Base-by-base conservation (phyloP, 2,113 vertebrate genomes). In the Myotis davidii region DNA sequence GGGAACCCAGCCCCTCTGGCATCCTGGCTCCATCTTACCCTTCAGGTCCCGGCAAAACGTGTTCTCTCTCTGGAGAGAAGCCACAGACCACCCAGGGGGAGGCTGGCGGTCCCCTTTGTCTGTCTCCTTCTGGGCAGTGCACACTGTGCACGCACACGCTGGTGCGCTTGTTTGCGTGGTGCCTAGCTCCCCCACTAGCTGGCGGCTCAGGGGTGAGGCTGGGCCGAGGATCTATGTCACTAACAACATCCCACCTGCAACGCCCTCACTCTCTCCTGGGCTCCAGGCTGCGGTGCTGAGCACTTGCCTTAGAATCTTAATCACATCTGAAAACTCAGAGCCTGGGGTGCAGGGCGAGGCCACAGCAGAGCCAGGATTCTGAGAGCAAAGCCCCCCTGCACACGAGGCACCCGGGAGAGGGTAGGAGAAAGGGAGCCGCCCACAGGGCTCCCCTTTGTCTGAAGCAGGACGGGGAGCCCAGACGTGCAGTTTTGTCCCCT, bases 101-200 rank as follows among this genome's bases (percentile, higher is more conserved):
- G 48, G 67, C 73, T 52, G 78, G 78, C 10, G 11, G 13, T n/a
- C 37, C 10, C 0, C 0, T 6, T 14, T 29, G 14, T 16, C 25
- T 5, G 2, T 27, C 32, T 78, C 83, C 42, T 59, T 34, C 23
- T n/a, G 11, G 50, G 32, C 16, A 29, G 17, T n/a, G 14, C 64
- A n/a, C 9, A 1, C 17, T 1, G 4, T 1, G 4, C 48, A 32
- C 48, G 54, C 4, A 17, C 0, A 87, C 0, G 16, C 39, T 1
- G 3, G 1, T 27, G 17, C 0, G 0, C 42, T 17, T 42, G n/a
- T 29, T 17, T 6, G 16, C 34, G 21, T 4, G 1, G 9, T 7
- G 37, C 69, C 67, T 50, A 17, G 50, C 39, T 86, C n/a, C 74
- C 32, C 1, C 0, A 20, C 18, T n/a, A 65, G 56, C 16, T 2